Conservation (phyloP, 2,113 vertebrate species). For the Nettapus auritus region DNA sequence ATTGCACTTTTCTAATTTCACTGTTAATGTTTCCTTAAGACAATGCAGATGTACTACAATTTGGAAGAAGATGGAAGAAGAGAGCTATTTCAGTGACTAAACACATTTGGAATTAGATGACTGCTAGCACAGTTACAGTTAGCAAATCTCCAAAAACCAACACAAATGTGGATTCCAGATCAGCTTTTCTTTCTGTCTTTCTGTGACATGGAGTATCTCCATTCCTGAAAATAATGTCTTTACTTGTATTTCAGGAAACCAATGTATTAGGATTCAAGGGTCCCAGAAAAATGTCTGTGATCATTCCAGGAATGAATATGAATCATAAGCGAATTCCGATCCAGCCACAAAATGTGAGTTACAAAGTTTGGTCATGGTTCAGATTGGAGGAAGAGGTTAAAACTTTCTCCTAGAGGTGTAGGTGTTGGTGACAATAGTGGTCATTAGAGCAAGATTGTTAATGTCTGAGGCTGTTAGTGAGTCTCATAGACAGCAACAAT, state of each 20-base stretch:
- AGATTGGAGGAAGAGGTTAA: not conserved
- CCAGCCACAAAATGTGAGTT: slow-evolving; percentile 86
- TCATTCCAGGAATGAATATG: slow-evolving; percentile 97
- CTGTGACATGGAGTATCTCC: not conserved
- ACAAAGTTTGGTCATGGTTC: not conserved
- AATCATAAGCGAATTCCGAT: slow-evolving; percentile 91
- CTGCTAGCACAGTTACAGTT: not conserved
- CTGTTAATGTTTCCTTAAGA: not conserved
- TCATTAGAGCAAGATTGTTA: not conserved
- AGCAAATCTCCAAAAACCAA: not conserved
- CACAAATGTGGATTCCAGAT: not conserved
- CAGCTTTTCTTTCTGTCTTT: not conserved
- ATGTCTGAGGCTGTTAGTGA: not conserved
- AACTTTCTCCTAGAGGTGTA: not conserved
- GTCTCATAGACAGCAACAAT: not conserved
- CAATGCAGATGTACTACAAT: not conserved
- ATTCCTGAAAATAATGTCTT: not conserved
- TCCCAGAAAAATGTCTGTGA: slow-evolving; percentile 96
- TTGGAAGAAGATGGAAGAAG: not conserved
- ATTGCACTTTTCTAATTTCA: not conserved
- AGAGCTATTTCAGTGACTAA: not conserved
- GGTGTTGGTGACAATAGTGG: not conserved
- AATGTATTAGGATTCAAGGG: slow-evolving; percentile 98
- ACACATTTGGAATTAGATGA: not conserved
- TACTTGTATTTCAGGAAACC: slow-evolving; percentile 85